Conservation (phyloP, 64 coral and sea anemone species). For the Stichodactyla helianthus region DNA sequence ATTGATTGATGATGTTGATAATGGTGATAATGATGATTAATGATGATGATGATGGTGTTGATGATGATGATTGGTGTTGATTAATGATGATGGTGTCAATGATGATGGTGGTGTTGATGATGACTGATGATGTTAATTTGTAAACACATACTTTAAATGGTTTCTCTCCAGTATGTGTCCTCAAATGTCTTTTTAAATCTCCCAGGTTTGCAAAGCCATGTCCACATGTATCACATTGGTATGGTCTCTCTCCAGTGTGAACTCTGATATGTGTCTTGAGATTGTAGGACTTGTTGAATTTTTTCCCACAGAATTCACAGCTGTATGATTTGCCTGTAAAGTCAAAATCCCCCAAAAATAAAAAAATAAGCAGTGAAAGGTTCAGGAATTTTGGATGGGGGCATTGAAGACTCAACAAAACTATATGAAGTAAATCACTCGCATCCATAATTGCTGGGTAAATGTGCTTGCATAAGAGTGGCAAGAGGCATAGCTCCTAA, state of each 20-base stretch:
- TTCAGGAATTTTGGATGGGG: no score
- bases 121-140: no score
- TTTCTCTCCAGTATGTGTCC: conserved; percentile 91
- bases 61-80: no score
- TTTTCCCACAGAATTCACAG: conserved; percentile 91
- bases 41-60: no score
- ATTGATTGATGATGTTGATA: no score
- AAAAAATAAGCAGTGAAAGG: not conserved
- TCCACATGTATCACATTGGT: conserved; percentile 76
- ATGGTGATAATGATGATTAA: no score
- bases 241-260: conserved; percentile 85
- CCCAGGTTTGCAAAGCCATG: conserved; percentile 88
- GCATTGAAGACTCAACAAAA: no score
- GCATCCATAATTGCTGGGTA: no score
- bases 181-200: conserved; percentile 77
- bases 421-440: no score
- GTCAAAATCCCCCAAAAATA: not conserved
- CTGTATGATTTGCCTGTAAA: conserved; percentile 69
- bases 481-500: no score
- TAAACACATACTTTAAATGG: conserved; percentile 75
- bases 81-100: no score
- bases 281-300: conserved; percentile 96
- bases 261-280: conserved; percentile 90
- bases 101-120: no score
- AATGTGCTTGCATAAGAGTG: not conserved